phyloP scores from a whole-genome alignment of 2,888 invertebrate species.

The Chaetoderma sp. region DNA sequence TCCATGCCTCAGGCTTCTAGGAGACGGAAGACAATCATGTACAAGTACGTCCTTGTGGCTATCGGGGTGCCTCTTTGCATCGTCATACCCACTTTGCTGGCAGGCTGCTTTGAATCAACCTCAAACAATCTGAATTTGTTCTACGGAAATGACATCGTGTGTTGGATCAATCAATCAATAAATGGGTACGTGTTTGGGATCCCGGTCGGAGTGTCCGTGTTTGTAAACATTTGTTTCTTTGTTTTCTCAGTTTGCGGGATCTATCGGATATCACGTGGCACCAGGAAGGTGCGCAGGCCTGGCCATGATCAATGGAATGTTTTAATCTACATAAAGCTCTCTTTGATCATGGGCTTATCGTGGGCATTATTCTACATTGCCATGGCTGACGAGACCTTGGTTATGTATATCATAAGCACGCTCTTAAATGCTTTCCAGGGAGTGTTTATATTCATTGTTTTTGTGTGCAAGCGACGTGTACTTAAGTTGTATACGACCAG shows the following conservation, averaged over 20 bases:
- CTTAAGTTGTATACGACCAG: neutral
- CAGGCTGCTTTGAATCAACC: too few species aligned
- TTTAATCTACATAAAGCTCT: neutral
- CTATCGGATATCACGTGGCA: neutral
- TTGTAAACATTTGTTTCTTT: neutral
- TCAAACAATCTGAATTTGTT: too few species aligned
- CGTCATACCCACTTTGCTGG: too few species aligned
- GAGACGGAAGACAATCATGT: too few species aligned
- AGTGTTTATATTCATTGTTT: neutral
- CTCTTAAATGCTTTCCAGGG: conserved; percentile 1
- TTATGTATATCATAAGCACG: neutral
- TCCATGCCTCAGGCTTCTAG: too few species aligned
- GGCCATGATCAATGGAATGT: neutral
- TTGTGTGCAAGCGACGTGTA: neutral
- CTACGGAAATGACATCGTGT: too few species aligned
- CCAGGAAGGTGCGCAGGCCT: neutral
- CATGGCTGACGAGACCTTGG: neutral
- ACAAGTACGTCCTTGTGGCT: too few species aligned
- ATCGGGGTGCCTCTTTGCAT: too few species aligned
- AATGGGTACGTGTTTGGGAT: neutral
- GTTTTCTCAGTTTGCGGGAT: neutral
- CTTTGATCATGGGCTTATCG: neutral
- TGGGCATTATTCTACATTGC: neutral
- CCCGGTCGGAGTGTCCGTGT: neutral
- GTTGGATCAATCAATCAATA: too few species aligned